Percentiles rank a stretch among this genome's conserved stretches.
Conservation (phyloP, 2,888 invertebrate species). For the Limnephilus auricula region DNA sequence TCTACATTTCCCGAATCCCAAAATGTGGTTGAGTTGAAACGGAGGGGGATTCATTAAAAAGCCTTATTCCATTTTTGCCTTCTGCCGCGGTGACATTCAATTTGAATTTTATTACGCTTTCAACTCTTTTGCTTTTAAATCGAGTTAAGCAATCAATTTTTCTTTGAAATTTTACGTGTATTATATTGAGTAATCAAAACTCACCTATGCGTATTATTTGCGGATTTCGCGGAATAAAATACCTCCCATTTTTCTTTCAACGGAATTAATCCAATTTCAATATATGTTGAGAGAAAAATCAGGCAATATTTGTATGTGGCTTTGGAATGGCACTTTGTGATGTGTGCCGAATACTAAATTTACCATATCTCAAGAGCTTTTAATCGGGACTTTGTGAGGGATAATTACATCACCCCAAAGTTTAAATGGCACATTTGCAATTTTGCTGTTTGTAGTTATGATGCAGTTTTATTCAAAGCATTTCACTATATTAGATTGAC, state of each 20-base stretch:
- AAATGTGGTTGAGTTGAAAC: constrained; percentile 15
- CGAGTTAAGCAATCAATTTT: constrained; percentile 4
- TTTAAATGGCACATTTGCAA: not conserved
- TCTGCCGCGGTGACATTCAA: constrained; percentile 14
- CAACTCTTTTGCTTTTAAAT: constrained; percentile 8
- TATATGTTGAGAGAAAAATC: not conserved
- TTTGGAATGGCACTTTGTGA: not conserved
- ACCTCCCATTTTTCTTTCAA: too few relatives aligned
- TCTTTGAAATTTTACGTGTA: not conserved
- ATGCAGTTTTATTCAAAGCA: not conserved
- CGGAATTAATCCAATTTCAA: not conserved
- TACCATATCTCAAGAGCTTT: not conserved
- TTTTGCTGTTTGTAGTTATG: not conserved
- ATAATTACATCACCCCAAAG: not conserved
- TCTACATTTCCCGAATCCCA: constrained; percentile 23
- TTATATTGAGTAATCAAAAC: not conserved
- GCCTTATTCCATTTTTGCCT: constrained; percentile 17
- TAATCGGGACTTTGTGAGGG: too few relatives aligned
- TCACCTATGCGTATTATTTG: not conserved
- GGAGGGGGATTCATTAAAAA: constrained; percentile 14
- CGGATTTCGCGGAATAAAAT: not conserved
- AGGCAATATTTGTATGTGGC: not conserved
- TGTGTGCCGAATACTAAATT: not conserved
- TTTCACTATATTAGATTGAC: not conserved
- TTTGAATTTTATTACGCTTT: constrained; percentile 7